Evolutionary conservation across 2,797 vertebrate genomes (phyloP).

Genomic region (Gila robusta): DNA sequence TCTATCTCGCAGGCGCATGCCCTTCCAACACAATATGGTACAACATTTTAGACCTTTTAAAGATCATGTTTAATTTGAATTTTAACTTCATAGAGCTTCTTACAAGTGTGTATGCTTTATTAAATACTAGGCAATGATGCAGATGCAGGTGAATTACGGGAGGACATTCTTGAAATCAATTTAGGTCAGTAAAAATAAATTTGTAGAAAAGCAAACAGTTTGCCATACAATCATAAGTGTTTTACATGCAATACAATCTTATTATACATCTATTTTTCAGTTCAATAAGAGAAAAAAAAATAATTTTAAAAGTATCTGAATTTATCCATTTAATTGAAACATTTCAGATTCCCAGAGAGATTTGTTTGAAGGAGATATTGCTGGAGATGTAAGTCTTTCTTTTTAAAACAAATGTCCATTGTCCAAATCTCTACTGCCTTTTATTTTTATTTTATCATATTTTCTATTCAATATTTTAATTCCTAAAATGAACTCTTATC

Average conservation of each 20-base stretch:
- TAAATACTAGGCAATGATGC: constrained; percentile 69
- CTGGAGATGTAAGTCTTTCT: constrained; percentile 80
- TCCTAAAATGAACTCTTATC: constrained; percentile 25
- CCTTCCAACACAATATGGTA: constrained; percentile 66
- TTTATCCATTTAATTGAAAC: constrained; percentile 23
- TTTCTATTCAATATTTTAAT: constrained; percentile 8
- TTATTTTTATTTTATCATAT: not conserved
- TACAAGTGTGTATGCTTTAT: constrained; percentile 19
- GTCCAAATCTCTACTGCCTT: constrained; percentile 10
- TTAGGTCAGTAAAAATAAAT: constrained; percentile 72
- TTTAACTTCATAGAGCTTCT: constrained; percentile 2
- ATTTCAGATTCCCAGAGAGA: constrained; percentile 78
- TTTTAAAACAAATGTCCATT: not conserved
- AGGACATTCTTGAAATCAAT: constrained; percentile 89
- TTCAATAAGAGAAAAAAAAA: not conserved
- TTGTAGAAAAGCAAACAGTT: not conserved
- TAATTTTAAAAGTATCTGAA: not conserved
- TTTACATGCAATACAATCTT: not conserved
- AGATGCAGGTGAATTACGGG: constrained; percentile 77
- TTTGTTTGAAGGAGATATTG: constrained; percentile 91
- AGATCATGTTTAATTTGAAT: not conserved
- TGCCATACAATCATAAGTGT: not conserved
- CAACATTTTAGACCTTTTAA: constrained; percentile 6
- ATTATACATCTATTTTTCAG: not conserved
- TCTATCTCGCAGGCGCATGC: constrained; percentile 68